A percentile compares a stretch with the other conserved stretches of the same genome.
Conservation (phyloP, 2,113 vertebrate species). For the Pseudopipra pipra region DNA sequence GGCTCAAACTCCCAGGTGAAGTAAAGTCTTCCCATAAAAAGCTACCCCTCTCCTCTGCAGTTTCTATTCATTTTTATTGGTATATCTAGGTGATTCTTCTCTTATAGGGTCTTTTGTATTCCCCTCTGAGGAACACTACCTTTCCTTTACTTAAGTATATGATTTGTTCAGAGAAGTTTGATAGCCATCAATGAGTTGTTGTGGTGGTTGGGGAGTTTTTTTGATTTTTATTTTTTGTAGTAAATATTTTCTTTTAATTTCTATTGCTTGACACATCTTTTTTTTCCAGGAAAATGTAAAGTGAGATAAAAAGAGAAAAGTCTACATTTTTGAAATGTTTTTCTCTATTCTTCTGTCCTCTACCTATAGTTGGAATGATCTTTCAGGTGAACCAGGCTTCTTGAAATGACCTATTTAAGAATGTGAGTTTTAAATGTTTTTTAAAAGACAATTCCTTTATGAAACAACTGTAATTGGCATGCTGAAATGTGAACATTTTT, state of each 20-base stretch:
- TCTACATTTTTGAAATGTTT: rapidly evolving
- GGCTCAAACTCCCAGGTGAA: neutral
- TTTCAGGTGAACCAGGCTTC: neutral
- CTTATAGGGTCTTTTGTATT: neutral
- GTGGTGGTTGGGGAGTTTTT: neutral
- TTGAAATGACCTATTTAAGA: neutral
- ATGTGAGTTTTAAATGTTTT: neutral
- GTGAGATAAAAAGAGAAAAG: neutral
- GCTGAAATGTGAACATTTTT: neutral
- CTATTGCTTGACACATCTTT: neutral
- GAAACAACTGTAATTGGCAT: neutral
- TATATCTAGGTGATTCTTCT: neutral
- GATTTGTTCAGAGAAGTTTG: neutral
- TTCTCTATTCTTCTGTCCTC: neutral
- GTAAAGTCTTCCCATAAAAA: neutral
- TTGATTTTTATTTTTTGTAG: neutral
- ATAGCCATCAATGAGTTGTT: neutral
- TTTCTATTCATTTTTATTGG: neutral
- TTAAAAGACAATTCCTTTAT: neutral
- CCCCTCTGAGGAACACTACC: neutral
- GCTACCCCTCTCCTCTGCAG: neutral
- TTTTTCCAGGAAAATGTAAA: neutral
- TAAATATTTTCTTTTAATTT: neutral
- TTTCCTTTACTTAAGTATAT: neutral
- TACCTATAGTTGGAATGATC: neutral